phyloP scores from a whole-genome alignment of 2,113 vertebrate genomes.

The Bambusicola thoracicus region DNA sequence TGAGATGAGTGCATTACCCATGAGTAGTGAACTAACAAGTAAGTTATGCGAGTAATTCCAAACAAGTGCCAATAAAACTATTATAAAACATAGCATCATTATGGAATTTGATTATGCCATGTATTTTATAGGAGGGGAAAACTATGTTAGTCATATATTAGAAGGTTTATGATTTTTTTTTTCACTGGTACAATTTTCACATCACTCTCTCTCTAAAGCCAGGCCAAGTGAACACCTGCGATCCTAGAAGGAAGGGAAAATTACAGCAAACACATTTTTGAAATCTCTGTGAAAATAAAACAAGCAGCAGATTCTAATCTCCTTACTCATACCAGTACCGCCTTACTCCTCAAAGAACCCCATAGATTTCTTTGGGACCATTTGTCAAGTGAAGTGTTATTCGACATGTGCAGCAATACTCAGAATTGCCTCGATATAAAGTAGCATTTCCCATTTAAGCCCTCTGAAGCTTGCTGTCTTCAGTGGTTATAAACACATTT shows the following conservation, averaged over 20 bases:
- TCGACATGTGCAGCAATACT: constrained; percentile 22
- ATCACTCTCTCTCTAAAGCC: neutral
- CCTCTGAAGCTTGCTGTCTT: constrained; percentile 46
- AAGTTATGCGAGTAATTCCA: constrained; percentile 59
- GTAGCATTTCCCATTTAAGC: constrained; percentile 53
- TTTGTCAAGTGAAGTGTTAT: constrained; percentile 59
- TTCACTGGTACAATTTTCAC: constrained; percentile 37
- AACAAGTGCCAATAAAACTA: constrained; percentile 52
- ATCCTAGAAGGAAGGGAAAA: constrained; percentile 41
- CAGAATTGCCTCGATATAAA: constrained; percentile 39
- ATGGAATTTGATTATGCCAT: constrained; percentile 50
- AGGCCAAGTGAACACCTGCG: constrained; percentile 21
- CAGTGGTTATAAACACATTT: constrained; percentile 44
- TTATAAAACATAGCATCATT: constrained; percentile 33
- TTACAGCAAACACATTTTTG: constrained; percentile 45
- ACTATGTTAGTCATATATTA: constrained; percentile 40
- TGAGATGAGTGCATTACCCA: constrained; percentile 50
- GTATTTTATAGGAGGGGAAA: neutral
- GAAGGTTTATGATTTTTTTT: neutral
- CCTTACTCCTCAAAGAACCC: constrained; percentile 1
- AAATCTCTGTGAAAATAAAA: constrained; percentile 51
- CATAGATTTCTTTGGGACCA: constrained; percentile 38
- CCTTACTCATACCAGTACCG: constrained; percentile 45
- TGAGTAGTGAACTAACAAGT: constrained; percentile 56
- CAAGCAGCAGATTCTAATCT: constrained; percentile 32